Evolutionary conservation across 2,797 vertebrate species (phyloP), one percentile per base, ranked within the genome.

Genomic region (Acanthurus leucopareius): DNA sequence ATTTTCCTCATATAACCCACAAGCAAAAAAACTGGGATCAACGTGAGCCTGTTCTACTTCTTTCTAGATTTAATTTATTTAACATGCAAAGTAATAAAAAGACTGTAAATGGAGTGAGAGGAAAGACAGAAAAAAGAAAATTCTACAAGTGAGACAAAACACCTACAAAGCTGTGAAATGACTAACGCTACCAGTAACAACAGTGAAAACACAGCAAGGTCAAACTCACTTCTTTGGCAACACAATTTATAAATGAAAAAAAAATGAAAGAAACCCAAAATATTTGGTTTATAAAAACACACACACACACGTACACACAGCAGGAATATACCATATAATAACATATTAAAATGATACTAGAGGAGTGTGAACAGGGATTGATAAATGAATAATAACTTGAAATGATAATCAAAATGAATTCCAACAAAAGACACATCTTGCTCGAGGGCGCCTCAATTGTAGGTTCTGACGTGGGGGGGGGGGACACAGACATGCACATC

Each of bases 1-100:
- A 79, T 81, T 84, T 83, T 67, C 66, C 77, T 80, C 48, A 82
- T 20, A 65, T 66, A 84, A 79, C 61, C 75, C 38, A 5, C 4
- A 66, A 78, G 32, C 28, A 25, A 59, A 47, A 69, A 49, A 75
- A 62, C 69, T 40, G 40, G 67, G 79, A 79, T 83, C 79, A 77
- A 58, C 1, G 6, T 32, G 28, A 69, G 35, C 22, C 13, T 69
- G 71, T 53, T 68, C 84, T 68, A 85, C 69, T 81, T 83, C 40
- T 53, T 56, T 17, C 70, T 63, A 19, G n/a, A 15, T 77, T 80
- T 53, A 60, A 84, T 80, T 71, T 53, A 71, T 69, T 65, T 40
- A 74, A 69, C 57, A 51, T 69, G 47, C n/a, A 70, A 52, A 7
- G 7, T 42, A 32, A 45, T 64, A 53, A 57, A 73, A 44, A 40